Percentiles rank a stretch among this genome's conserved stretches.
Evolutionary conservation across 2,797 vertebrate species (phyloP).

Genomic region (Austrolebias charrua): DNA sequence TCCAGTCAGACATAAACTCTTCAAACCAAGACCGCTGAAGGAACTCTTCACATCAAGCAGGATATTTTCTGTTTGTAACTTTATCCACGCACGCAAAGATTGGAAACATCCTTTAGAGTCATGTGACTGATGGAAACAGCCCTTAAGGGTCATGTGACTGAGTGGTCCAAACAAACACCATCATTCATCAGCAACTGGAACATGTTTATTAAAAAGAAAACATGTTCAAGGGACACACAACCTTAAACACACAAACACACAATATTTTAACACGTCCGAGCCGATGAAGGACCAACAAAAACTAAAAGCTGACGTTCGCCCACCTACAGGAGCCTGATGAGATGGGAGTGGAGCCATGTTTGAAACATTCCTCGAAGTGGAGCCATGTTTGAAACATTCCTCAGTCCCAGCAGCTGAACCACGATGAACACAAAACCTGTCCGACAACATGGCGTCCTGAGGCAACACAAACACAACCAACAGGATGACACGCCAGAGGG

Average conservation of each 20-base stretch:
- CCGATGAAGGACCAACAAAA: constrained; percentile 31
- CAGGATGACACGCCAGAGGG: constrained; percentile 8
- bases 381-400: background rate
- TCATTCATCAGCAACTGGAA: no score
- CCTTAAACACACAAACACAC: constrained; percentile 15
- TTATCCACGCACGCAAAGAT: no score
- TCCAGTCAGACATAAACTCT: no score
- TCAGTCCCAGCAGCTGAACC: background rate
- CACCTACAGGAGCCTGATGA: background rate
- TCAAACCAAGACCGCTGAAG: no score
- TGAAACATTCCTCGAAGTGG: background rate
- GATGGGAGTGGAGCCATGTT: background rate
- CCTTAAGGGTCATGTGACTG: no score
- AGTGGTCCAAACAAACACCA: no score
- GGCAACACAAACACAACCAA: constrained; percentile 48
- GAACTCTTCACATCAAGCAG: no score
- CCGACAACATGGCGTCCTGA: constrained; percentile 38
- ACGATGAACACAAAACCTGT: constrained; percentile 41
- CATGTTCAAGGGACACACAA: no score
- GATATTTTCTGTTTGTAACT: no score
- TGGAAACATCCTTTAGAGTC: no score
- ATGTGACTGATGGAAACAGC: no score
- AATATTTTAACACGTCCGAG: constrained; percentile 57
- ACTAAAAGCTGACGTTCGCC: background rate
- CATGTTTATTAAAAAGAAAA: no score